Evolutionary conservation across 1,140 invertebrate species (phyloP).

Genomic region (Orchesella cincta): DNA sequence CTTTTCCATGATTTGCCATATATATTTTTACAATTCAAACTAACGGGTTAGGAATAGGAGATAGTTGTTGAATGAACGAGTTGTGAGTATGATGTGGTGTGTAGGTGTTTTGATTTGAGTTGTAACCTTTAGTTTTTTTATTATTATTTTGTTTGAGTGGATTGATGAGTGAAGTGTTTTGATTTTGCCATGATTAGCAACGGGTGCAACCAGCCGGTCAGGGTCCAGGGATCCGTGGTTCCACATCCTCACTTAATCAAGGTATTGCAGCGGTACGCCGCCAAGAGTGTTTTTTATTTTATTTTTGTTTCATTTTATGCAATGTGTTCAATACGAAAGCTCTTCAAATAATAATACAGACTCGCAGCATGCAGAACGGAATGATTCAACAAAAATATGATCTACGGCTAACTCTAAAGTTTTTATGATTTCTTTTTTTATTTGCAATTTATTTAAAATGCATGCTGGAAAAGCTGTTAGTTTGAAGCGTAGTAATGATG

Average conservation of each 20-base stretch:
- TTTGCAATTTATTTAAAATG: no score
- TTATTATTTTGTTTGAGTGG: not conserved
- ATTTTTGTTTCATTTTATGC: not conserved
- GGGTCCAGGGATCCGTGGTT: conserved; percentile 48
- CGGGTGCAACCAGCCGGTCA: conserved; percentile 29
- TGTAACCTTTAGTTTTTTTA: not conserved
- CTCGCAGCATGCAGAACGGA: not conserved
- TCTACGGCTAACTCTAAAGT: no score
- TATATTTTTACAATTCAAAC: not conserved
- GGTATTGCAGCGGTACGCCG: conserved; percentile 29
- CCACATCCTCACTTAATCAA: conserved; percentile 50
- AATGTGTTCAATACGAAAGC: not conserved
- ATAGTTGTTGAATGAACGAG: no score
- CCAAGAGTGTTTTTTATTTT: conserved; percentile 3
- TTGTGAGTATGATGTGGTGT: no score
- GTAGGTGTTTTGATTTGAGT: no score
- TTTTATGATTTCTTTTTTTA: no score
- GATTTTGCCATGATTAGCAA: not conserved
- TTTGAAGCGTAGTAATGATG: not conserved
- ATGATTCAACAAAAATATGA: not conserved
- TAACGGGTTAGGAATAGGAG: no score
- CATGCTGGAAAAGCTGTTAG: not conserved
- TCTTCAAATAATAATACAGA: not conserved
- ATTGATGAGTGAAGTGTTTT: not conserved
- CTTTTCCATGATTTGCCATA: not conserved